Evolutionary conservation across 2,888 invertebrate species (phyloP).

Genomic region (Hofmannophila pseudospretella): DNA sequence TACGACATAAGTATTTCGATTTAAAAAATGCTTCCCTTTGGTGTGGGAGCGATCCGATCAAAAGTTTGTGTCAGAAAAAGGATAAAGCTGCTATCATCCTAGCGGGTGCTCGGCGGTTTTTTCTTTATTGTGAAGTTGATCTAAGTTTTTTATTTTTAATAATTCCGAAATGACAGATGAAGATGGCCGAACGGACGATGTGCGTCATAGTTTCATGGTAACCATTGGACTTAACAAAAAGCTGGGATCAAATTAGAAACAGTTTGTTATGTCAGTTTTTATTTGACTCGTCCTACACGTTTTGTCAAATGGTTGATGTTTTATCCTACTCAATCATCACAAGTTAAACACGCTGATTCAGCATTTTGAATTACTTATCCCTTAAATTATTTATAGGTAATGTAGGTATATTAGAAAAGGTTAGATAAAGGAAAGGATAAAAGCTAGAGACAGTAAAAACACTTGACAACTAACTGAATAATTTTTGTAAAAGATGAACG

Average conservation of each 20-base stretch:
- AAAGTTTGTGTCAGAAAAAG: constrained; percentile 66
- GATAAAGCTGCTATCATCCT: constrained; percentile 60
- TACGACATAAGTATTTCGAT: constrained; percentile 57
- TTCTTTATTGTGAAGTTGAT: constrained; percentile 27
- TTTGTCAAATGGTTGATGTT: constrained; percentile 8
- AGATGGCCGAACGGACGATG: constrained; percentile 43
- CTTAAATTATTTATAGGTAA: too few relatives aligned
- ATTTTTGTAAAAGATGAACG: too few relatives aligned
- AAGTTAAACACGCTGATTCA: constrained; percentile 1
- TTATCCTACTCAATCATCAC: constrained; percentile 4
- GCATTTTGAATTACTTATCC: not conserved
- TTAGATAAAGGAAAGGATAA: not conserved
- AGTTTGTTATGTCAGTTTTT: constrained; percentile 22
- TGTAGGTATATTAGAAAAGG: too few relatives aligned
- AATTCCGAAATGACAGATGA: constrained; percentile 68
- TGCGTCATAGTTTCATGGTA: constrained; percentile 40
- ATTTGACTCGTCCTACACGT: constrained; percentile 8
- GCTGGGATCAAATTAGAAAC: constrained; percentile 24
- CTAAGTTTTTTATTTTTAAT: constrained; percentile 50
- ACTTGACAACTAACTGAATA: too few relatives aligned
- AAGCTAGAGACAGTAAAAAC: too few relatives aligned
- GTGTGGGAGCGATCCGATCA: constrained; percentile 63
- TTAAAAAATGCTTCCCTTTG: constrained; percentile 54
- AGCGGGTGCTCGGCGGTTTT: constrained; percentile 61
- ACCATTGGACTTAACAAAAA: constrained; percentile 29